Evolutionary conservation across 1,140 invertebrate genomes (phyloP), one percentile per base, ranked within the genome.

Genomic region (Tetraneura akinire): DNA sequence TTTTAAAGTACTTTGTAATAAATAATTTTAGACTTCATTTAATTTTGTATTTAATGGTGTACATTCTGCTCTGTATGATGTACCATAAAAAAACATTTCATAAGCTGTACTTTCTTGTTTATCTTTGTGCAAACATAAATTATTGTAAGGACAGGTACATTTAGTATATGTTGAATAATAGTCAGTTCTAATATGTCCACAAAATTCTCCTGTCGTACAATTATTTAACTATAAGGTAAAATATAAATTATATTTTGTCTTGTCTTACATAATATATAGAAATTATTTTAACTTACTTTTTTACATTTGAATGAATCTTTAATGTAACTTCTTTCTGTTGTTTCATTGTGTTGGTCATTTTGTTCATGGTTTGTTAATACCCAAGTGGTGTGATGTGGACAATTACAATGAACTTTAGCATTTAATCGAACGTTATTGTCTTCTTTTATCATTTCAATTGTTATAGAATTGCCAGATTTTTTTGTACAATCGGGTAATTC

Each of bases 121-220:
- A 45, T 89, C 84, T 55, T 87, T 86, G 53, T 87, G 88, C 66
- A 88, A 87, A 81, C 90, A 91, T 51, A 90, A 86, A 81, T 90
- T 87, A 14, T 87, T 87, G 76, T 83, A 82, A 0, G 90, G 90
- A 81, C 90, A 92, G 18, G 88, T 85, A 81, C 90, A 91, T 18
- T 86, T 88, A 81, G 91, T 89, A 83, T 91, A 91, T 23, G 88
- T 86, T 18, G 90, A 88, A 73, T 88, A 89, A 3, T 89, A 83
- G 80, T 90, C 89, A 10, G 80, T 74, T 70, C 86, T 83, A 21
- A 87, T 84, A 57, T 85, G 80, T 14, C 88, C 88, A 83, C 89
- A 90, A 80, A 88, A 87, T 5, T 89, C 87, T 9, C 84, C 82
- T 5, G 81, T 83, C 9, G 86, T 83, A 71, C 88, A 89, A 81